Base-by-base conservation (phyloP, 2,888 invertebrate species). In the Melanargia galathea region DNA sequence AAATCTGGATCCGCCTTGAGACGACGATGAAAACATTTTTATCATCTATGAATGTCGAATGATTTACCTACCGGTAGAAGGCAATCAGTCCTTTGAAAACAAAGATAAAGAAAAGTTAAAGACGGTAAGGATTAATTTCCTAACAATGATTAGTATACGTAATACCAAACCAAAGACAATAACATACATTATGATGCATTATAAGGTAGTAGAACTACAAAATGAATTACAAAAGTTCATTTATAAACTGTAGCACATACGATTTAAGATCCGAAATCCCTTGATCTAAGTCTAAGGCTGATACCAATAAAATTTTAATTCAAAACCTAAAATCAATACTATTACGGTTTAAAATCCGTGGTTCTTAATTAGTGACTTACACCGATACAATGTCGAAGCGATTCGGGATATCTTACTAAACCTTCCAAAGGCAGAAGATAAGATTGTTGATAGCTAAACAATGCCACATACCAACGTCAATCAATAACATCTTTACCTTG, bases 381-480 rank as follows among this genome's bases (percentile, higher is more conserved):
- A 22, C 33, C 30, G 30, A 13, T 24, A 55, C 11, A 16, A 22
- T 38, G 16, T 38, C 35, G 24, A 24, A 18, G 38, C 11, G 13
- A 33, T 43, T 16, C 24, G n/a, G 22, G 16, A 24, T 43, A 55
- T 24, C 40, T 40, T 5, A 26, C 16, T 26, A 55, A 55, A 55
- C 40, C 55, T 55, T 55, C 40, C 26, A 43, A 55, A 55, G 43
- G 40, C 43, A 43, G 18, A 35, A 11, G 43, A 55, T 55, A 55
- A 55, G 10, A 24, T 5, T 8, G 5, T 4, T 26, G 43, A 55
- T 43, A 54, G 5, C 26, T 26, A 20, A 24, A 55, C 43, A 56
- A 56, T 43, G 18, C 30, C 30, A 56, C 56, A 56, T 45, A 45
- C 56, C 56, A 26, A 43, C 43, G 45, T 45, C 16, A 55, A 40